Evolutionary conservation across 2,888 invertebrate genomes (phyloP), one percentile per base, ranked within the genome.

Genomic region (Incurvaria masculella): DNA sequence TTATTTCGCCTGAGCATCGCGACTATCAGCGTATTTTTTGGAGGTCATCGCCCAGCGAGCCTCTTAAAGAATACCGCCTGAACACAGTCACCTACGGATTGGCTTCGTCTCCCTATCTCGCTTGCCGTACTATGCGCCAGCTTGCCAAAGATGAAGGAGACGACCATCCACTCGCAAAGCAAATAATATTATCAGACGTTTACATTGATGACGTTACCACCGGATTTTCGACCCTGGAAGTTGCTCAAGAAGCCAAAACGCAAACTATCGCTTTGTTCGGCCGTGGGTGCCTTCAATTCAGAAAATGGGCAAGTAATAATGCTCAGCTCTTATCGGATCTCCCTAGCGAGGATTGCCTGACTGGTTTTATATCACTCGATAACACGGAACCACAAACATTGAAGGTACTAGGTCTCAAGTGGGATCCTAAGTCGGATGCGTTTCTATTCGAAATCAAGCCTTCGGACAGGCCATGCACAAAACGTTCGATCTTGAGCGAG

Each of bases 261-360:
- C 16, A 38, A 20, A 38, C 3, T 48, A 23, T 27, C 23, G 19
- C 10, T 11, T 14, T 47, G 2, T 21, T 49, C 2, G 21, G 14
- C 17, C 21, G 20, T 19, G 46, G 21, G 2, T 18, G 47, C 16
- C 33, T 49, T 18, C 40, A 45, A 26, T 27, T 49, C 18, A 21
- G 46, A 21, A 49, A 49, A 26, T 49, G 49, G 49, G 27, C 41
- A 14, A 46, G 42, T 20, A 49, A 49, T 17, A n/a, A 18, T 20
- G 16, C 23, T 2, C 41, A 45, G 14, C 19, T 49, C 11, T 21
- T 49, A 2, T 3, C 19, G 14, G 42, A 49, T 2, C 17, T 49
- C 17, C 43, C 19, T 16, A 4, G 2, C n/a, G n/a, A n/a, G 33
- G 42, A 47, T 4, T 44, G 43, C 16, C 43, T 27, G 10, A 26